A percentile compares a stretch with the other conserved stretches of the same genome.
Evolutionary conservation across 1,140 invertebrate genomes (phyloP).

Genomic region (Trialeurodes vaporariorum): DNA sequence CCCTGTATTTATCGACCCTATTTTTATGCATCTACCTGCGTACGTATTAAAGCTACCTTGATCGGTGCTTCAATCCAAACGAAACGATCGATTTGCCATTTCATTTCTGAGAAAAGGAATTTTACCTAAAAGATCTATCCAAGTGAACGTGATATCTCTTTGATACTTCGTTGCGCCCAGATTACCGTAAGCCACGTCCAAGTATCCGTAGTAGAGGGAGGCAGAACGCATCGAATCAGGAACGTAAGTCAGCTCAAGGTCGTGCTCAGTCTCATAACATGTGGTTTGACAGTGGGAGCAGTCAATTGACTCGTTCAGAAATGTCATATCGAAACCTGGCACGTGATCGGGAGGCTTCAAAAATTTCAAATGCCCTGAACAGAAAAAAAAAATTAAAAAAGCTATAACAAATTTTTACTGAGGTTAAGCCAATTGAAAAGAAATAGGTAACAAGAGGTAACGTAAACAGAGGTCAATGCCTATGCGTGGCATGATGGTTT

Average conservation of each 20-base stretch:
- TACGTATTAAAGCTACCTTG: too few relatives aligned
- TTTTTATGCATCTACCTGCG: too few relatives aligned
- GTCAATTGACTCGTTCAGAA: constrained; percentile 17
- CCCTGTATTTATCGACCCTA: too few relatives aligned
- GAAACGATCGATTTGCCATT: too few relatives aligned
- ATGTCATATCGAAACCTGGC: constrained; percentile 17
- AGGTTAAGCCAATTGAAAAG: too few relatives aligned
- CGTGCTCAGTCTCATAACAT: constrained; percentile 21
- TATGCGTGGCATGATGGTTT: too few relatives aligned
- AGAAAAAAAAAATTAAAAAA: too few relatives aligned
- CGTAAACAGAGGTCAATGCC: too few relatives aligned
- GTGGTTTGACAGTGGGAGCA: constrained; percentile 23
- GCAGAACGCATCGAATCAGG: constrained; percentile 12
- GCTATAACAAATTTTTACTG: too few relatives aligned
- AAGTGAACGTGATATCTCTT: constrained; percentile 22
- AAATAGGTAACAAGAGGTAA: too few relatives aligned
- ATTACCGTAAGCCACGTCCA: constrained; percentile 24
- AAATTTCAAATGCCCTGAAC: constrained; percentile 16
- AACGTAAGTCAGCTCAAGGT: constrained; percentile 16
- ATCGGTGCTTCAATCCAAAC: too few relatives aligned
- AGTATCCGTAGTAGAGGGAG: constrained; percentile 13
- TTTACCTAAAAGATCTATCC: constrained; percentile 22
- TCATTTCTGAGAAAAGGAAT: too few relatives aligned
- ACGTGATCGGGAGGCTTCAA: constrained; percentile 16
- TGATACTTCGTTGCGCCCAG: constrained; percentile 21